These are phyloP conservation scores for Oscarella lobularis DNA, from an alignment of 37 sponge, comb jelly and placozoan genomes.

Conservation along the genomic window DNA sequence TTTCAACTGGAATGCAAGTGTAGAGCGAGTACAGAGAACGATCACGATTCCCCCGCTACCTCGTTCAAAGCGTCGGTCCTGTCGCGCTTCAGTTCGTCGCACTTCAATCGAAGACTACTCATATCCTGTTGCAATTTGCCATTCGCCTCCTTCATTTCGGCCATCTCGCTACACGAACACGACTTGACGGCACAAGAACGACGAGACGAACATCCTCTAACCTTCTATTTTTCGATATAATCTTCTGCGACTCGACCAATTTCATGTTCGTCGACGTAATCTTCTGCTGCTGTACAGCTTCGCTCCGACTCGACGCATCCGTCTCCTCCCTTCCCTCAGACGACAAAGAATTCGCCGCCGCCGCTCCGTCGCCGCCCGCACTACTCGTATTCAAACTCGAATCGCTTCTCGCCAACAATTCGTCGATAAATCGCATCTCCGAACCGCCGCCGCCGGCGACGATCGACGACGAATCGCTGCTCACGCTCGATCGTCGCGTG, in stretches of 20 bases:
- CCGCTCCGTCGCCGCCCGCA: background rate
- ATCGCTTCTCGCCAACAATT: background rate
- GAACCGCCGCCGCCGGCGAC: background rate
- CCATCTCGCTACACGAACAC: background rate
- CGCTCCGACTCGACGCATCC: background rate
- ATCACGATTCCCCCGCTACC: background rate
- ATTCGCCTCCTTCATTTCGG: background rate
- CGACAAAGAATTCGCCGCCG: background rate
- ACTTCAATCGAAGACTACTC: background rate
- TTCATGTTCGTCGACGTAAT: background rate
- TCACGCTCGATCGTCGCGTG: background rate
- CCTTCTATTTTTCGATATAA: background rate
- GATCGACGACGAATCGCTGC: background rate
- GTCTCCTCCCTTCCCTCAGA: background rate
- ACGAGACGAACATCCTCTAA: background rate
- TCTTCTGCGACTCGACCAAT: background rate
- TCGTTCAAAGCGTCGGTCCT: background rate
- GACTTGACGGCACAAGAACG: background rate
- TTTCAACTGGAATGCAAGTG: background rate
- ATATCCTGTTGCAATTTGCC: background rate
- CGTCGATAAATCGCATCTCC: background rate
- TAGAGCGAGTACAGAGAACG: too few relatives aligned
- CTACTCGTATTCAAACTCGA: background rate
- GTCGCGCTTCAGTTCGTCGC: background rate
- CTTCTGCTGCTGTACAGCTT: background rate